phyloP scores from a whole-genome alignment of 2,888 invertebrate species.

The Lasioglossum marginatum region DNA sequence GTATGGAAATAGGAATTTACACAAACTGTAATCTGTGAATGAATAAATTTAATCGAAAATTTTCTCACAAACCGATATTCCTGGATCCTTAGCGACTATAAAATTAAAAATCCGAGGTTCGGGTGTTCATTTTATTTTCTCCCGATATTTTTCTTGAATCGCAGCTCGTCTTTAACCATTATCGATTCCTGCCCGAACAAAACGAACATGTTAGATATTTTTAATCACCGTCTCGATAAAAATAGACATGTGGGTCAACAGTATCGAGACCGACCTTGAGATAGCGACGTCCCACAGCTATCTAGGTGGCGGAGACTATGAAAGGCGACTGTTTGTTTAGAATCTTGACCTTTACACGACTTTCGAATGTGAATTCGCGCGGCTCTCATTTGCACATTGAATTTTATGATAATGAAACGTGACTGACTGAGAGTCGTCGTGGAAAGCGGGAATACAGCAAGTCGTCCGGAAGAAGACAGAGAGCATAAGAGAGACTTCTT shows the following conservation, averaged over 20 bases:
- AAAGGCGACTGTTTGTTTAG: background rate
- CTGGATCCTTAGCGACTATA: too few species aligned
- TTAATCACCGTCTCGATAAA: background rate
- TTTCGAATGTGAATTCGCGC: background rate
- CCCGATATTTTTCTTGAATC: too few species aligned
- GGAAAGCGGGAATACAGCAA: background rate
- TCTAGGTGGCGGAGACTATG: background rate
- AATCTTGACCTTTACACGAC: background rate
- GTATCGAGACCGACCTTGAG: background rate
- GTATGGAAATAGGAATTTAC: too few species aligned
- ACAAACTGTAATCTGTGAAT: too few species aligned
- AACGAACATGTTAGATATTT: background rate
- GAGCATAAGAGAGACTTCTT: background rate
- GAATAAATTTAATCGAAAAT: too few species aligned
- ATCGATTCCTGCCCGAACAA: background rate
- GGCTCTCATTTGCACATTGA: background rate
- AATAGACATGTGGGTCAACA: background rate
- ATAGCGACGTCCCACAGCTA: background rate
- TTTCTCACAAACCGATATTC: too few species aligned
- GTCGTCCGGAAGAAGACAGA: background rate
- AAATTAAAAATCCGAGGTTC: too few species aligned
- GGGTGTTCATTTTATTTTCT: too few species aligned
- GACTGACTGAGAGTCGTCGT: background rate
- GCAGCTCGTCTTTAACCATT: background rate
- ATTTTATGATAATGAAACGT: background rate